These are phyloP conservation scores for Seriola dumerili DNA, from an alignment of 2,113 vertebrate species.

Conservation along the genomic window DNA sequence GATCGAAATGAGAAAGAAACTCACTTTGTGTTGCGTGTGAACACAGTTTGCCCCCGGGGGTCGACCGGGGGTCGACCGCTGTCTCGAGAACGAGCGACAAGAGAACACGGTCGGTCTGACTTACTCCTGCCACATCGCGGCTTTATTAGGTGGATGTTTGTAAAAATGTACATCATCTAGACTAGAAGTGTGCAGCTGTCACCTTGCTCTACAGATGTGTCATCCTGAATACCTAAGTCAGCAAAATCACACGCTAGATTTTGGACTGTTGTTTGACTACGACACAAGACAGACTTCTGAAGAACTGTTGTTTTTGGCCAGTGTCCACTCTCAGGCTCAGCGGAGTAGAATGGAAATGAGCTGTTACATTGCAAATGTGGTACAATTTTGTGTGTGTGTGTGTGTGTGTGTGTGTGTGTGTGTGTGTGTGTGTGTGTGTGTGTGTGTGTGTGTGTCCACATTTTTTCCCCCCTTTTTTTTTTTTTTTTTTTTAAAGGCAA, in stretches of 20 bases:
- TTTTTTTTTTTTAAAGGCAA: not conserved
- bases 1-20: not conserved
- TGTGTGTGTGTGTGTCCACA: not conserved
- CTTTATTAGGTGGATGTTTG: not conserved
- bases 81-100: not conserved
- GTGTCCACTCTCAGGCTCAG: not conserved
- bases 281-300: not conserved
- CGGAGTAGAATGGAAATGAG: constrained; percentile 28
- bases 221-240: not conserved
- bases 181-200: not conserved
- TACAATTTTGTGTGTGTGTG: not conserved
- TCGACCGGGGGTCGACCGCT: not conserved
- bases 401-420: not conserved
- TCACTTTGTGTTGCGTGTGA: not conserved
- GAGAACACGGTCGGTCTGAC: not conserved
- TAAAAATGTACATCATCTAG: not conserved
- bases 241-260: not conserved
- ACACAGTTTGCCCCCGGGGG: not conserved
- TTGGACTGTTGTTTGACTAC: not conserved
- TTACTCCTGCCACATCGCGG: not conserved
- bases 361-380: constrained; percentile 23
- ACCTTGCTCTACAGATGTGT: too few relatives aligned
- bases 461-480: constrained; percentile 15
- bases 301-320: not conserved
- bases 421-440: not conserved